Base-by-base conservation (phyloP, 2,113 vertebrate species). In the Ciconia maguari region DNA sequence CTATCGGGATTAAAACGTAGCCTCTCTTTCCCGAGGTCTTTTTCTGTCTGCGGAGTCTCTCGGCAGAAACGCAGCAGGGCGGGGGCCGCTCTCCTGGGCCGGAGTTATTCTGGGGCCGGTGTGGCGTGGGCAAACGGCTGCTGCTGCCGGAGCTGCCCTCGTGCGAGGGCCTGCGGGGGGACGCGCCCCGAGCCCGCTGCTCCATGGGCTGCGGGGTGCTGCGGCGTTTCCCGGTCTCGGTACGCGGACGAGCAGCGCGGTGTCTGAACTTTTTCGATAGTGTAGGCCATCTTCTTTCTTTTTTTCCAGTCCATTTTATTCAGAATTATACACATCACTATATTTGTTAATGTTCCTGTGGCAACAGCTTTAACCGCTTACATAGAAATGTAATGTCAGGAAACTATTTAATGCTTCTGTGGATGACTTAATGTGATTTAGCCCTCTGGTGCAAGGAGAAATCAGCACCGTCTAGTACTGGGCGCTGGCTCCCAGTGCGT, bases 261-360 rank as follows among this genome's bases (percentile, higher is more conserved):
- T 4, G 16, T 8, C 58, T 29, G 48, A 78, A 46, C 64, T 71
- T 55, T 17, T 15, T 18, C 2, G 1, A 7, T 19, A 22, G 32
- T 4, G 5, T 7, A 20, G 82, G 48, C 51, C 70, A 9, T 66
- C 27, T 52, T 81, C 60, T 64, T 55, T 52, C 71, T 51, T 69
- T 42, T 42, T 38, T 41, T 57, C 76, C 41, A 4, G 76, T 65
- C 54, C 66, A 9, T 87, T 89, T 94, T 92, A 68, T 68, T 89
- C 65, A 18, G 81, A 66, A 62, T 95, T 83, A 62, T 22, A n/a
- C 78, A 22, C 71, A 78, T 94, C 32, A 11, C 89, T 83, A 32
- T 95, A 77, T 95, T 95, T 97, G 81, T 95, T 94, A 96, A 74
- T 32, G 93, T 96, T 96, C 82, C 94, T 96, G 94, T 96, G 93